phyloP scores from a whole-genome alignment of 1,140 invertebrate genomes.

The Cyclina sinensis region DNA sequence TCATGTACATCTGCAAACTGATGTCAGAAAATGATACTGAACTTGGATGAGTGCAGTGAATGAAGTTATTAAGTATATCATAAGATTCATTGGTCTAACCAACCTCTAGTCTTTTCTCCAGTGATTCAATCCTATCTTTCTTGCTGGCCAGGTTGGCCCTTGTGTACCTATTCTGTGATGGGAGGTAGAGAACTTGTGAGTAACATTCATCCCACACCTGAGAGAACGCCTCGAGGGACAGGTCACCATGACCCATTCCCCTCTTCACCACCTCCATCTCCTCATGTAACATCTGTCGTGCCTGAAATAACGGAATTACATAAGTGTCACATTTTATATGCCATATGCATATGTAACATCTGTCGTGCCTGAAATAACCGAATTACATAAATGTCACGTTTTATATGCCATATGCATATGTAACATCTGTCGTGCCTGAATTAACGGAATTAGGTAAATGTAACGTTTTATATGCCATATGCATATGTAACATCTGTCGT shows the following conservation, averaged over 20 bases:
- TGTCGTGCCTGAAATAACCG: not conserved
- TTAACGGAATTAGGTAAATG: no score
- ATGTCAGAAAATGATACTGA: no score
- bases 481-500: no score
- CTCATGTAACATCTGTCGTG: conserved; percentile 90
- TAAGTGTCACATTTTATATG: not conserved
- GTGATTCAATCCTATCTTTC: conserved; percentile 97
- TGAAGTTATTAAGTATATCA: no score
- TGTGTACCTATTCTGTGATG: conserved; percentile 96
- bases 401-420: no score
- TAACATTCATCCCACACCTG: conserved; percentile 99
- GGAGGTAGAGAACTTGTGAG: conserved; percentile 94
- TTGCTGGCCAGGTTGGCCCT: conserved; percentile 97
- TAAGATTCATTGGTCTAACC: no score
- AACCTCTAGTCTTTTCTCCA: conserved; percentile 95
- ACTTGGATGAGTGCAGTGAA: no score
- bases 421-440: no score
- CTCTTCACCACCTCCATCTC: conserved; percentile 97
- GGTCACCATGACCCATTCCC: conserved; percentile 98
- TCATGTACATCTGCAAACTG: no score
- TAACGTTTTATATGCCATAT: no score
- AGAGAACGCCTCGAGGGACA: conserved; percentile 95
- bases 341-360: no score
- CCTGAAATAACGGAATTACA: conserved; percentile 85
- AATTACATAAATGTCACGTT: no score